Conservation (phyloP, 2,113 vertebrate species). For the Scatophagus argus region DNA sequence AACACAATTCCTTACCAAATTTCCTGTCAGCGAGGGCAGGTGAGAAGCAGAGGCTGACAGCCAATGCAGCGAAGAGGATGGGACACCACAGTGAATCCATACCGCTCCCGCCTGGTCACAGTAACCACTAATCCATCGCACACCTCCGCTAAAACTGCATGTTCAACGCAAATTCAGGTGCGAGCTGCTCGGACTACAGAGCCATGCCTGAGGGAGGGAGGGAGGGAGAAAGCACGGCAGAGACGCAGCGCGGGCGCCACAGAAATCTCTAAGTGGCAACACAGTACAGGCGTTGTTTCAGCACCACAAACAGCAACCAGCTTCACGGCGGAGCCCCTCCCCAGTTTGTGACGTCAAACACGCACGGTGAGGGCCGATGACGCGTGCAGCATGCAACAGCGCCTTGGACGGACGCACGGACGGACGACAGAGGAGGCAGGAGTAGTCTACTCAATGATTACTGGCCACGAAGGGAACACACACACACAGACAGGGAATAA, state of each 20-base stretch:
- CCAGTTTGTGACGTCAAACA: constrained; percentile 79
- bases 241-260: too few relatives aligned
- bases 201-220: constrained; percentile 24
- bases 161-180: constrained; percentile 21
- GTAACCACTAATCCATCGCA: constrained; percentile 69
- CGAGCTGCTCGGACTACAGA: constrained; percentile 40
- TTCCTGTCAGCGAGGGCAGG: constrained; percentile 70
- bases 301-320: constrained; percentile 83
- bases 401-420: background rate
- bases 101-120: constrained; percentile 50
- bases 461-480: background rate
- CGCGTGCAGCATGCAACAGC: constrained; percentile 52
- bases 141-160: constrained; percentile 71
- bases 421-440: background rate
- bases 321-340: constrained; percentile 79
- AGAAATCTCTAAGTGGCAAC: constrained; percentile 34
- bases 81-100: constrained; percentile 77
- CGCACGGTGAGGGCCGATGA: constrained; percentile 64
- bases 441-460: background rate
- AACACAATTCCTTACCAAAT: constrained; percentile 81
- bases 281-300: constrained; percentile 76
- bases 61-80: constrained; percentile 76
- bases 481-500: background rate
- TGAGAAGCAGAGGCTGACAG: constrained; percentile 69
- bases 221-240: background rate